A percentile compares a stretch with the other conserved stretches of the same genome.
phyloP scores from a whole-genome alignment of 2,797 vertebrate genomes.

The Hemibagrus guttatus region DNA sequence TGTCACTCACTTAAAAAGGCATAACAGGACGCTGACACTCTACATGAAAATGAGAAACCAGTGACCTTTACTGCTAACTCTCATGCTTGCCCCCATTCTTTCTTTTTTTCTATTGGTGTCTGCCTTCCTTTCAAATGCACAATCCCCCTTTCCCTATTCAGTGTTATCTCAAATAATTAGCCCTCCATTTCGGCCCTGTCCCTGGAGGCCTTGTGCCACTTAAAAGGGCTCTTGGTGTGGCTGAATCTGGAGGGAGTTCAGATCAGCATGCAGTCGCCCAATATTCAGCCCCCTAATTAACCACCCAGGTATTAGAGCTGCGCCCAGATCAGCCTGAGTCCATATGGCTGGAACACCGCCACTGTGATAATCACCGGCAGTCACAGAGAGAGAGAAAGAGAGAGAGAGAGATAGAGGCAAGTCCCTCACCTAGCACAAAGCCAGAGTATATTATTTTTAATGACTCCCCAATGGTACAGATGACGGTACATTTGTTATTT shows the following conservation, averaged over 20 bases:
- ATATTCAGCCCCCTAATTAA: slow-evolving; percentile 88
- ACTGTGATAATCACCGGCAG: slow-evolving; percentile 77
- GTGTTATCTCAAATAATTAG: slow-evolving; percentile 93
- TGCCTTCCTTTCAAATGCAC: slow-evolving; percentile 78
- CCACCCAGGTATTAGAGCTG: slow-evolving; percentile 85
- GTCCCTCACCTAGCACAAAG: slow-evolving; percentile 68
- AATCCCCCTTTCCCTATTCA: slow-evolving; percentile 71
- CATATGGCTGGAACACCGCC: slow-evolving; percentile 83
- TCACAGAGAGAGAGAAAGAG: slow-evolving; percentile 69
- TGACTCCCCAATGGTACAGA: slow-evolving; percentile 76
- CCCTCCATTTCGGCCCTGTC: slow-evolving; percentile 78
- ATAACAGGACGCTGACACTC: slow-evolving; percentile 81
- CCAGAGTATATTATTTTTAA: slow-evolving; percentile 84
- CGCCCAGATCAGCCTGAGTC: slow-evolving; percentile 77
- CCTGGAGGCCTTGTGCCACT: slow-evolving; percentile 80
- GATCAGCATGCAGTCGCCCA: slow-evolving; percentile 79
- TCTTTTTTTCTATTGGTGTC: slow-evolving; percentile 52
- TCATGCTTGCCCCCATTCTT: slow-evolving; percentile 33
- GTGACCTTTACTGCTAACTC: slow-evolving; percentile 84
- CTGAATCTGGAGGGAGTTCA: slow-evolving; percentile 81
- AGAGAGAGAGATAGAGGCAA: not conserved
- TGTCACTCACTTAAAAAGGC: slow-evolving; percentile 82
- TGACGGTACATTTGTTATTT: slow-evolving; percentile 73
- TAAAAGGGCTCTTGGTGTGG: slow-evolving; percentile 81
- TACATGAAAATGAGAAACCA: slow-evolving; percentile 81